Percentiles rank a stretch among this genome's conserved stretches.
These are phyloP conservation scores for Isurus oxyrinchus DNA, from an alignment of 2,113 vertebrate genomes.

Conservation along the genomic window DNA sequence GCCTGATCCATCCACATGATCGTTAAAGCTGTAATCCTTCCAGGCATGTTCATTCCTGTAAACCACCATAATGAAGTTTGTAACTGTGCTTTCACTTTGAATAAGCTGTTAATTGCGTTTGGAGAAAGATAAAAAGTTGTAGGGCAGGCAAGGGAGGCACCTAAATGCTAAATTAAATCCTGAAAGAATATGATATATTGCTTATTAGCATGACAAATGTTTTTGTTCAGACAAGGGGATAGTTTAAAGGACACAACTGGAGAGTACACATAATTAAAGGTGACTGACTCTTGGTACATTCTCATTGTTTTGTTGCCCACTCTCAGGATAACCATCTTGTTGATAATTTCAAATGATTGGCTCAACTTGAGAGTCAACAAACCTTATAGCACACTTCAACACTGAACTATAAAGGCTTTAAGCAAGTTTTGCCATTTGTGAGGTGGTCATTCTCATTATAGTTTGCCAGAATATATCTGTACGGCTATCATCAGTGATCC, in stretches of 20 bases:
- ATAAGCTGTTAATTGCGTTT: neutral
- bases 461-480: neutral
- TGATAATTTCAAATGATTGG: neutral
- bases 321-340: neutral
- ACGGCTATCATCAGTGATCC: neutral
- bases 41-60: neutral
- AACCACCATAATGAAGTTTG: neutral
- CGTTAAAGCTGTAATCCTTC: neutral
- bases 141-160: neutral
- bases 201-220: neutral
- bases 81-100: neutral
- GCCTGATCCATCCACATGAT: neutral
- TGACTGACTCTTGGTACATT: neutral
- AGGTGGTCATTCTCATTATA: neutral
- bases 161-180: neutral
- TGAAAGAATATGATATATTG: neutral
- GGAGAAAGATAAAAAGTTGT: neutral
- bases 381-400: neutral
- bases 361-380: neutral
- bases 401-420: neutral
- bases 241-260: neutral
- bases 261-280: neutral
- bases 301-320: neutral
- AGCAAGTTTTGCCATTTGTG: neutral
- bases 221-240: neutral